Conservation (phyloP, 2,888 invertebrate species). For the Glyphotaelius pellucidus region DNA sequence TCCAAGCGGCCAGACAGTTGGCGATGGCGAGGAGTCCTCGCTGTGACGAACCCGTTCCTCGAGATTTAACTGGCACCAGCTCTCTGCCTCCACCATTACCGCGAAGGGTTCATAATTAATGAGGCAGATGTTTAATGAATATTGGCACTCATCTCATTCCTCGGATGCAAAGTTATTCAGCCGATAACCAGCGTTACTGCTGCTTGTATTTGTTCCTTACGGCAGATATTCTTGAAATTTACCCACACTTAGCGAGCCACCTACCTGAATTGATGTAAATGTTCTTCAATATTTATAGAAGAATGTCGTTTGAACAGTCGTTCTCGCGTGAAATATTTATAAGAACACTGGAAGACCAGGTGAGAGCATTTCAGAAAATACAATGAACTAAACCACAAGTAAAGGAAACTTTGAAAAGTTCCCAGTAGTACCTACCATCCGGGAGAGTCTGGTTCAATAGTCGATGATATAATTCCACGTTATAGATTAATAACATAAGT, state of each 20-base stretch:
- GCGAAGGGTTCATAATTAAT: slow-evolving; percentile 60
- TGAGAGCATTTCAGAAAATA: neutral
- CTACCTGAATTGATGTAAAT: neutral
- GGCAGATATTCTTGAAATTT: slow-evolving; percentile 12
- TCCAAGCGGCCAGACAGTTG: neutral
- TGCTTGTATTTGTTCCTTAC: slow-evolving; percentile 46
- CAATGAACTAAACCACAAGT: neutral
- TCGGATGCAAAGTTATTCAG: slow-evolving; percentile 53
- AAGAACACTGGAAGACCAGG: neutral
- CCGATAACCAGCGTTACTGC: slow-evolving; percentile 51
- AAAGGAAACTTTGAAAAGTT: neutral
- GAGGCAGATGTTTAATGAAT: slow-evolving; percentile 62
- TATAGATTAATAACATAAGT: neutral
- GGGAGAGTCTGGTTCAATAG: neutral
- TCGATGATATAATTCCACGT: neutral
- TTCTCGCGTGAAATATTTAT: neutral
- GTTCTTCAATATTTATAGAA: slow-evolving; percentile 2
- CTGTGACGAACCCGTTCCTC: slow-evolving; percentile 63
- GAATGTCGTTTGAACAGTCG: neutral
- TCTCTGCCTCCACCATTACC: slow-evolving; percentile 4
- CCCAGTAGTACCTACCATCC: neutral
- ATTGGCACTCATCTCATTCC: slow-evolving; percentile 63
- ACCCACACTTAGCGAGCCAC: neutral
- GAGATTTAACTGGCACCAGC: slow-evolving; percentile 59
- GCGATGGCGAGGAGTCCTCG: slow-evolving; percentile 44